Conservation (phyloP, 2,113 vertebrate species). For the Saimiri boliviensis region DNA sequence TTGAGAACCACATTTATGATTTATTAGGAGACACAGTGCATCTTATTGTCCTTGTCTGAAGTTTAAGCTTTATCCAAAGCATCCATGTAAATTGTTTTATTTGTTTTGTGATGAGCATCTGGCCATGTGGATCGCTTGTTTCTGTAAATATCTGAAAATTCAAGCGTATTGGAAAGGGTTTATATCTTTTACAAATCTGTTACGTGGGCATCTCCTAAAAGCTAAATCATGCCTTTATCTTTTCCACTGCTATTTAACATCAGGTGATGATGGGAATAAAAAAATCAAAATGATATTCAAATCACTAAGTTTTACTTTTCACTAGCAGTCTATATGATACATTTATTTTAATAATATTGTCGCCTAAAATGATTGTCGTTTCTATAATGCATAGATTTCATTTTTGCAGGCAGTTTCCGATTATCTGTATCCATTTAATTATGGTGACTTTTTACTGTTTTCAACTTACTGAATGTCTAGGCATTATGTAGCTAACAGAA, state of each 20-base stretch:
- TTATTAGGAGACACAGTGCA: background rate
- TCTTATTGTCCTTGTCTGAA: background rate
- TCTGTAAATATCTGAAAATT: background rate
- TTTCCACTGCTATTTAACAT: background rate
- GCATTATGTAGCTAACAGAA: background rate
- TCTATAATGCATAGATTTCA: constrained; percentile 42
- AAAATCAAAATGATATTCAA: constrained; percentile 26
- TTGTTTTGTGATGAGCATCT: constrained; percentile 3
- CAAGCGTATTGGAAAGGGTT: background rate
- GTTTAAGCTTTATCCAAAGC: background rate
- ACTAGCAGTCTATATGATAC: background rate
- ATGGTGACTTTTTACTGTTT: background rate
- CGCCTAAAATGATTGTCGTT: constrained; percentile 11
- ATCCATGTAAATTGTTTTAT: background rate
- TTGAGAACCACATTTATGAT: background rate
- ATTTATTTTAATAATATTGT: constrained; percentile 19
- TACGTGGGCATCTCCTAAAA: background rate
- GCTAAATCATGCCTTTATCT: background rate
- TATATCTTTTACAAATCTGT: background rate
- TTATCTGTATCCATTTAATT: constrained; percentile 12
- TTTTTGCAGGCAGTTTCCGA: constrained; percentile 6
- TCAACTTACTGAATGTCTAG: background rate
- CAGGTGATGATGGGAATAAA: background rate
- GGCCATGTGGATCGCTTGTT: background rate
- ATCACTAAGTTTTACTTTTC: constrained; percentile 25